Evolutionary conservation across 2,113 vertebrate species (phyloP).

Genomic region (Amia ocellicauda): DNA sequence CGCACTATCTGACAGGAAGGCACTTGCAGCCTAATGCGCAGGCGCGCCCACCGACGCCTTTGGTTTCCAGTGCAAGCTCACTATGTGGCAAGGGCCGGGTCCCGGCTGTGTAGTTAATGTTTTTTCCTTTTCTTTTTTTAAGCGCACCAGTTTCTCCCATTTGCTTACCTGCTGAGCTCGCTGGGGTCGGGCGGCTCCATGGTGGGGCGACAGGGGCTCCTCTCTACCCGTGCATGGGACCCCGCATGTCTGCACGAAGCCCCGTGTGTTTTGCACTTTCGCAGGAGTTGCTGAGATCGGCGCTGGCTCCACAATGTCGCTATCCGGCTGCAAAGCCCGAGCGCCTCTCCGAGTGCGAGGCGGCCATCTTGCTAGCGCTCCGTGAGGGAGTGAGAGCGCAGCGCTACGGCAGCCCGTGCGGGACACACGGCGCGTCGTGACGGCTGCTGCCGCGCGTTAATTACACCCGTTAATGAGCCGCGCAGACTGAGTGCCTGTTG

Average conservation of each 20-base stretch:
- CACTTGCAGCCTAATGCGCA: conserved; percentile 36
- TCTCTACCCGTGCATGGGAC: conserved; percentile 56
- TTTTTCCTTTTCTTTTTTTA: too few species aligned
- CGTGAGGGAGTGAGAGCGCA: conserved; percentile 63
- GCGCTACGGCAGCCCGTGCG: conserved; percentile 60
- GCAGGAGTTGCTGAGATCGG: conserved; percentile 41
- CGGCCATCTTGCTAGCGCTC: conserved; percentile 72
- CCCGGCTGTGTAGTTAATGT: conserved; percentile 59
- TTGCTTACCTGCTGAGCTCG: conserved; percentile 68
- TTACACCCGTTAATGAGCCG: background rate
- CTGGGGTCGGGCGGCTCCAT: conserved; percentile 69
- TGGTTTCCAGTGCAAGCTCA: conserved; percentile 43
- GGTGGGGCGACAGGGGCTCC: conserved; percentile 42
- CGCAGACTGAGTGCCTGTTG: too few species aligned
- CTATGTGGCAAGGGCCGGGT: conserved; percentile 58
- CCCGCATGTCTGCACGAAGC: conserved; percentile 50
- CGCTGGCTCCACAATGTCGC: conserved; percentile 50
- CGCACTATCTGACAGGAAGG: conserved; percentile 70
- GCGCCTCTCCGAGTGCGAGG: conserved; percentile 57
- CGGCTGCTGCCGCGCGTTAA: conserved; percentile 5
- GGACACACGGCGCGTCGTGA: conserved; percentile 36
- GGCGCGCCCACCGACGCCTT: conserved; percentile 27
- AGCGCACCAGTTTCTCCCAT: conserved; percentile 30
- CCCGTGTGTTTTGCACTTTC: conserved; percentile 50
- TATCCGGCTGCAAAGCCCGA: conserved; percentile 60